Percentiles rank a stretch among this genome's conserved stretches.
These are phyloP conservation scores for Paralichthys olivaceus DNA, from an alignment of 2,113 vertebrate species.

Conservation along the genomic window DNA sequence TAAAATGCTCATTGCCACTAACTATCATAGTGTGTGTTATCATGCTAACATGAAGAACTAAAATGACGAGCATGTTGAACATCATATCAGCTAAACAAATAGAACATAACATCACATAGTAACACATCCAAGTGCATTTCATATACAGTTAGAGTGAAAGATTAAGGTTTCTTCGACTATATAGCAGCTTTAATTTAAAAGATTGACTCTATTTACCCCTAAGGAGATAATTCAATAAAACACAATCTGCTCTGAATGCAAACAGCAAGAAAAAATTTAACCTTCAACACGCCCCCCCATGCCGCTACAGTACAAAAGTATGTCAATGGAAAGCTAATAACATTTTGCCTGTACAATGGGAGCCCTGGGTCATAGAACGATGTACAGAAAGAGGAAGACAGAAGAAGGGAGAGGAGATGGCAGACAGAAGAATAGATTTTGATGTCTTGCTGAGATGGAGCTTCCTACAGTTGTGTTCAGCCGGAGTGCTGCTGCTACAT, in stretches of 20 bases:
- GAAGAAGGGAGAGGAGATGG: too few relatives aligned
- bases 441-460: not conserved
- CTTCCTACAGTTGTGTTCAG: too few relatives aligned
- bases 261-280: not conserved
- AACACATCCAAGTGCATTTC: too few relatives aligned
- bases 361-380: slow-evolving; percentile 19
- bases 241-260: slow-evolving; percentile 12
- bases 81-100: too few relatives aligned
- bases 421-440: not conserved
- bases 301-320: slow-evolving; percentile 17
- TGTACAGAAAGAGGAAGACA: not conserved
- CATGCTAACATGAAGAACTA: too few relatives aligned
- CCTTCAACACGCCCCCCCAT: not conserved
- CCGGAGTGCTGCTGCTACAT: not conserved
- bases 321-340: slow-evolving; percentile 39
- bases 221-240: slow-evolving; percentile 41
- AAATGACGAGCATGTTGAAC: too few relatives aligned
- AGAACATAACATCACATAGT: not conserved
- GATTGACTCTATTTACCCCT: slow-evolving; percentile 1
- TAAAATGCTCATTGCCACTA: too few relatives aligned
- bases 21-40: too few relatives aligned
- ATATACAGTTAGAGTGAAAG: too few relatives aligned
- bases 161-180: not conserved
- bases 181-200: not conserved
- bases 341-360: slow-evolving; percentile 11